Base-by-base conservation (phyloP, 30 jellyfish, hydroid and myxozoan species). In the Pelagia noctiluca region DNA sequence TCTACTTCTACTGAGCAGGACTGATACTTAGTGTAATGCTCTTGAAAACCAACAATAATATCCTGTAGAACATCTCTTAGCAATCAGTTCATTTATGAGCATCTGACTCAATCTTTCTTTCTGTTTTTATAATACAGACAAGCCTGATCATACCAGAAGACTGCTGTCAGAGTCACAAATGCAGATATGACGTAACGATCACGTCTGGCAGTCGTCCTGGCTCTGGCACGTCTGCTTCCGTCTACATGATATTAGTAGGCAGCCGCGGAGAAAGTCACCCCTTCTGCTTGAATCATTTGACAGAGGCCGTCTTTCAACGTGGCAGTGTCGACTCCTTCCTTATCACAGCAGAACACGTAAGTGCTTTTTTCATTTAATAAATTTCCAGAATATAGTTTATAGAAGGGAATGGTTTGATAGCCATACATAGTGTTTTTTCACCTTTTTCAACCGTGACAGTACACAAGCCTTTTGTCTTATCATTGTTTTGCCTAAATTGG, bases 161-260 rank as follows among this genome's bases (percentile, higher is more conserved):
- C 32, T 70, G 83, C 48, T 60, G 87, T 50, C 87, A 57, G 42
- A 63, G 69, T 29, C 82, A 71, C 53, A 71, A 60, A 37, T 32
- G 0, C 25, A 71, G 81, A 31, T 90, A 90, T 69, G 93, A 83
- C 49, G 63, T 90, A 13, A 71, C 96, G 24, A 60, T 90, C 7
- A 76, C 79, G 33, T 83, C 97, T 28, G 97, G 97, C 10, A 89
- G 79, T 64, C 84, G 97, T 10, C 87, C 90, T 53, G 93, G 93
- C 3, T 84, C 97, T 30, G 96, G 97, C 19, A 90, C 96, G 10
- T 74, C 92, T 4, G 94, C 97, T 2, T 50, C 82, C 1, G 81
- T 90, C 0, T 70, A 69, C 35, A 60, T 85, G 60, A 74, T 91
- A 24, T 80, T 91, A 3, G 89, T 92, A 19, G 98, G 98, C 22